Evolutionary conservation across 2,888 invertebrate genomes (phyloP), one percentile per base, ranked within the genome.

Genomic region (Achlya flavicornis): DNA sequence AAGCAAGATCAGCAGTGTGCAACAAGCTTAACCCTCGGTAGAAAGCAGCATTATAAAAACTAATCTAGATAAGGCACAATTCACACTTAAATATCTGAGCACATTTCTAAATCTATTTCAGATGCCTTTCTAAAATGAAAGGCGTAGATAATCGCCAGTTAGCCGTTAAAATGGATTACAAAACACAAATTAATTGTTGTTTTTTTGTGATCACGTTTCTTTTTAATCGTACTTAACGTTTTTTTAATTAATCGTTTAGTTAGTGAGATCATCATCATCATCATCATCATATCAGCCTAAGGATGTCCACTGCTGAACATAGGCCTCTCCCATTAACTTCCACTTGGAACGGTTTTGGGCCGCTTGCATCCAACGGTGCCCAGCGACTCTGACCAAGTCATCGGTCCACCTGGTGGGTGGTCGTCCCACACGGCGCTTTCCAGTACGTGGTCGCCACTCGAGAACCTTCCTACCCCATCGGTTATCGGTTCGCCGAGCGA

Each of bases 71-170:
- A 60, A 26, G 41, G 12, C 8, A 41, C 60, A 60, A 60, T 60
- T 60, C 60, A 60, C 60, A 60, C 60, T 41, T 60, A 58, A 62
- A 58, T 35, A 67, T 62, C 63, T 57, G 64, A 63, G 62, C 68
- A 66, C 66, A 67, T 64, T 66, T 67, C 62, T 63, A 64, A 70
- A 70, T 67, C 65, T 66, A 63, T 70, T 70, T 66, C 68, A 66
- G 64, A 66, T 64, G 69, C 80, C 81, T 82, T 83, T 83, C 83
- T 67, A 78, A 38, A 81, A 80, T 78, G 81, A 83, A 77, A 78
- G 80, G 79, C 72, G 66, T 61, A 66, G 41, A 68, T 70, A 76
- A 78, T 77, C 75, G 70, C 57, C 68, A 65, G 69, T 68, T 72
- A 71, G 69, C 63, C 65, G 67, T 63, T 66, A 63, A 70, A 64